These are phyloP conservation scores for Plutella xylostella DNA, from an alignment of 2,888 invertebrate species.

Conservation along the genomic window DNA sequence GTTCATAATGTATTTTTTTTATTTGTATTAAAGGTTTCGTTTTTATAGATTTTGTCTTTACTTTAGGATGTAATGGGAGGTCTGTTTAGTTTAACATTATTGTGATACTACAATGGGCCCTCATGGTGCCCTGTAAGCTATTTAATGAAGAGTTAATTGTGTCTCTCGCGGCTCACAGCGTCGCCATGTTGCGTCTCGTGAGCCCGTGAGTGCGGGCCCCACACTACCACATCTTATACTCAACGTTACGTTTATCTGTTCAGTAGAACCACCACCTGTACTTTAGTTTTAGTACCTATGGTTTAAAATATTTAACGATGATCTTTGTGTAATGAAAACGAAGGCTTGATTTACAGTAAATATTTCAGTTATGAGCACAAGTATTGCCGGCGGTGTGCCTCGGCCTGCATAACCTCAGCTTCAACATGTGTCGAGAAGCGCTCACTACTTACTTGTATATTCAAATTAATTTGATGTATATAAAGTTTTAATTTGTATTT, in stretches of 20 bases:
- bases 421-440: too few relatives aligned
- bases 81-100: constrained; percentile 55
- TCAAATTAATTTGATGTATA: constrained; percentile 62
- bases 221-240: too few relatives aligned
- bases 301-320: too few relatives aligned
- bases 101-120: constrained; percentile 62
- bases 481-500: constrained; percentile 54
- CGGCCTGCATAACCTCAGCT: too few relatives aligned
- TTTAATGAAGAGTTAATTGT: constrained; percentile 29
- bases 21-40: constrained; percentile 39
- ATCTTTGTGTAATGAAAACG: too few relatives aligned
- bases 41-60: constrained; percentile 47
- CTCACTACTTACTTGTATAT: constrained; percentile 33
- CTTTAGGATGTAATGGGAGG: constrained; percentile 28
- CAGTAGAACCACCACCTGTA: too few relatives aligned
- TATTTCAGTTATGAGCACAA: too few relatives aligned
- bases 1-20: constrained; percentile 31
- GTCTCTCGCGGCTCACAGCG: constrained; percentile 18
- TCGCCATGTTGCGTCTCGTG: not conserved
- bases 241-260: too few relatives aligned
- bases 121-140: constrained; percentile 50
- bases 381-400: too few relatives aligned
- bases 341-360: too few relatives aligned
- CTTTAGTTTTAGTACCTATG: too few relatives aligned
- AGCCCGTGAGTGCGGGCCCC: too few relatives aligned